These are phyloP conservation scores for Pomacea maculata DNA, from an alignment of 1,140 invertebrate species.

Conservation along the genomic window DNA sequence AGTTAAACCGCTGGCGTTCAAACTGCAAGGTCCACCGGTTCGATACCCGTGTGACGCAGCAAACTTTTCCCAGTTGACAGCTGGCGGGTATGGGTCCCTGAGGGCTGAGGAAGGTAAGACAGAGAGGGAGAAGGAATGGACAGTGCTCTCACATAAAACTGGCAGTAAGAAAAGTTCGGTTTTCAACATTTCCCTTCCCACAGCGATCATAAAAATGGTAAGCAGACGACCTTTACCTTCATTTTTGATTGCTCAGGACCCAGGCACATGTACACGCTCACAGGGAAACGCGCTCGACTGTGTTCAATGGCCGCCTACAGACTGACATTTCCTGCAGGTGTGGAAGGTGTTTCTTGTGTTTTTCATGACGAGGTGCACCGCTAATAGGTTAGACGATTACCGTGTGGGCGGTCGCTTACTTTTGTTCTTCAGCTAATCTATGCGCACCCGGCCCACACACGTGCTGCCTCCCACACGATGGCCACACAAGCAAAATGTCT, in stretches of 20 bases:
- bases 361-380: neutral
- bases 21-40: too few species aligned
- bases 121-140: too few species aligned
- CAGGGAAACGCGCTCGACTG: neutral
- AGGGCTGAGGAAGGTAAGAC: too few species aligned
- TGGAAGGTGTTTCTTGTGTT: too few species aligned
- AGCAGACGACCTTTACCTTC: too few species aligned
- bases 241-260: neutral
- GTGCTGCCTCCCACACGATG: conserved; percentile 1
- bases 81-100: too few species aligned
- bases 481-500: neutral
- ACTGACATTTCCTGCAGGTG: too few species aligned
- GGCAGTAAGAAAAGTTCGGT: neutral
- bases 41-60: neutral
- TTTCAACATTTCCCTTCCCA: neutral
- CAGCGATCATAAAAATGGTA: neutral
- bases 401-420: neutral
- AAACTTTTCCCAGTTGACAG: neutral
- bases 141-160: too few species aligned
- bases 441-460: conserved; percentile 11
- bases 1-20: neutral
- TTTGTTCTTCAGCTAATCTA: neutral
- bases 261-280: neutral
- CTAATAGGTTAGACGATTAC: neutral
- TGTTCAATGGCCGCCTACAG: too few species aligned